phyloP scores from a whole-genome alignment of 2,888 invertebrate species.

The Aplocera efformata region DNA sequence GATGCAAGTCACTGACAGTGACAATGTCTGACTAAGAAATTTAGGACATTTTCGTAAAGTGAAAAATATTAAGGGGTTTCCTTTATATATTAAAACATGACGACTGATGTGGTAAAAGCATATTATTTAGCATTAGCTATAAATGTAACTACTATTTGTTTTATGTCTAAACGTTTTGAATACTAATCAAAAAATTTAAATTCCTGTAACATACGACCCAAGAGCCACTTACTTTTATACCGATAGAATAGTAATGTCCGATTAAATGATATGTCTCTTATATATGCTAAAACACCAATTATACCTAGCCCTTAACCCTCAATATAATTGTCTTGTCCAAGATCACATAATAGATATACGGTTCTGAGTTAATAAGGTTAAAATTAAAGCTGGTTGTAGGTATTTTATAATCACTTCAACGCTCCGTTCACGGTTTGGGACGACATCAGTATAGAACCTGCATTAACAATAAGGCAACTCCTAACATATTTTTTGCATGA shows the following conservation, averaged over 20 bases:
- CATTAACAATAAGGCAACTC: slow-evolving; percentile 14
- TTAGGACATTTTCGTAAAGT: too few relatives aligned
- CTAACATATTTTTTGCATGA: slow-evolving; percentile 49
- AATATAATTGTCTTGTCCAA: slow-evolving; percentile 5
- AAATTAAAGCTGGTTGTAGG: too few relatives aligned
- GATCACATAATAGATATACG: slow-evolving; percentile 7
- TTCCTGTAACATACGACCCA: slow-evolving; percentile 6
- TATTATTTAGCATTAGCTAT: too few relatives aligned
- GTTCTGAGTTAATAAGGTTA: slow-evolving; percentile 4
- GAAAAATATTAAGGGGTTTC: too few relatives aligned
- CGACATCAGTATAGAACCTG: slow-evolving; percentile 10
- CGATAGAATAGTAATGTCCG: slow-evolving; percentile 17
- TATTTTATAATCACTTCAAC: background rate
- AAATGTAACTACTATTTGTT: too few relatives aligned
- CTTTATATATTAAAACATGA: too few relatives aligned
- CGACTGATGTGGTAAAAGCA: too few relatives aligned
- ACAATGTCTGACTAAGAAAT: too few relatives aligned
- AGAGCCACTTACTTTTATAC: slow-evolving; percentile 12
- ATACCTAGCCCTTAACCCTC: slow-evolving; percentile 1
- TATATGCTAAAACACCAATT: slow-evolving; percentile 5
- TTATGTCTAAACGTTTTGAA: background rate
- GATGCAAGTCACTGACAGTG: too few relatives aligned
- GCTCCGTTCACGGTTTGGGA: slow-evolving; percentile 10
- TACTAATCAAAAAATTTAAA: background rate
- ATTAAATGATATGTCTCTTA: slow-evolving; percentile 17